Evolutionary conservation across 2,888 invertebrate species (phyloP).

Genomic region (Suillia variegata): DNA sequence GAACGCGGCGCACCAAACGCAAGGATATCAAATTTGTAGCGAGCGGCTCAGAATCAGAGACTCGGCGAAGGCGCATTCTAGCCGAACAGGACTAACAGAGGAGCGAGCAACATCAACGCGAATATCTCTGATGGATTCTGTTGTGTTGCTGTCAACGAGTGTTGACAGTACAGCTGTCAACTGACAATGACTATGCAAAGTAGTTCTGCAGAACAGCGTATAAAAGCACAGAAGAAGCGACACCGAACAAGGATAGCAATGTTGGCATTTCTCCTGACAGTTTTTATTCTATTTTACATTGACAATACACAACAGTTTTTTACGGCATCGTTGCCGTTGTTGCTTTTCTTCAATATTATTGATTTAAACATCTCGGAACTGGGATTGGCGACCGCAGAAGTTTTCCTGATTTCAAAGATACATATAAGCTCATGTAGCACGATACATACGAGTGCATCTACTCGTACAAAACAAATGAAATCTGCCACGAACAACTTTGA

Average conservation of each 20-base stretch:
- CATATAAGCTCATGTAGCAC: too few species aligned
- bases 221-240: background rate
- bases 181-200: constrained; percentile 19
- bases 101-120: constrained; percentile 1
- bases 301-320: background rate
- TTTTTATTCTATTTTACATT: constrained; percentile 9
- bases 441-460: too few species aligned
- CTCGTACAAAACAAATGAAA: too few species aligned
- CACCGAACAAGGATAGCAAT: background rate
- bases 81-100: background rate
- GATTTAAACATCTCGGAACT: background rate
- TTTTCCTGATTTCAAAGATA: too few species aligned
- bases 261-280: constrained; percentile 1
- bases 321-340: too few species aligned
- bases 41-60: background rate
- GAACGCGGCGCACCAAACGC: background rate
- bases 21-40: background rate
- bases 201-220: background rate
- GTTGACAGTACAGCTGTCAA: constrained; percentile 17
- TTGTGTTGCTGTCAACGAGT: constrained; percentile 21
- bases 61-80: too few species aligned
- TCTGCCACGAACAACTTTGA: too few species aligned
- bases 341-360: background rate
- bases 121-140: constrained; percentile 21
- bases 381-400: too few species aligned